A percentile compares a stretch with the other conserved stretches of the same genome.
These are phyloP conservation scores for Apotomis betuletana DNA, from an alignment of 2,888 invertebrate species.

Conservation along the genomic window DNA sequence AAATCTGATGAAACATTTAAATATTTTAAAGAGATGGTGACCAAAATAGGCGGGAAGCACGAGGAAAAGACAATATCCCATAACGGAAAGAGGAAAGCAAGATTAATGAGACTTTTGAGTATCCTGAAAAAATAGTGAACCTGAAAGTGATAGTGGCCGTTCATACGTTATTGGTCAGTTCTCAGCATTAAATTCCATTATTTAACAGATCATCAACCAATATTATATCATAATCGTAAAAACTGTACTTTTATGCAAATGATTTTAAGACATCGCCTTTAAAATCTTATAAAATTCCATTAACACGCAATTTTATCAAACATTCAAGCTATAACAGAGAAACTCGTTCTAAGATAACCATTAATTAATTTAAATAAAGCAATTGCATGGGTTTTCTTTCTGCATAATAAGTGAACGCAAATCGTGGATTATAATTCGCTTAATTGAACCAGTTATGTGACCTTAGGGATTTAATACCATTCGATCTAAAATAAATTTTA, in stretches of 20 bases:
- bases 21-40: too few species aligned
- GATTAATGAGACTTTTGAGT: too few species aligned
- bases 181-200: too few species aligned
- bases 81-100: too few species aligned
- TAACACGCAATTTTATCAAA: not conserved
- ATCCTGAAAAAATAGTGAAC: too few species aligned
- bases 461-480: conserved; percentile 18
- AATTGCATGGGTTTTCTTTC: conserved; percentile 21
- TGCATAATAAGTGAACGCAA: conserved; percentile 23
- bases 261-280: not conserved
- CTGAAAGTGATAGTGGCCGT: too few species aligned
- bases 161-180: too few species aligned
- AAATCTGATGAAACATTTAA: too few species aligned
- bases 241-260: not conserved
- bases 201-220: too few species aligned
- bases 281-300: conserved; percentile 2
- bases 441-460: conserved; percentile 30
- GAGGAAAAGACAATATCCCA: too few species aligned
- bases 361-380: conserved; percentile 10
- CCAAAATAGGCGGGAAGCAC: too few species aligned
- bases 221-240: too few species aligned
- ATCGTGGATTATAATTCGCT: conserved; percentile 33
- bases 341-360: conserved; percentile 10
- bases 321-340: conserved; percentile 3
- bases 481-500: not conserved